phyloP scores from a whole-genome alignment of 2,113 vertebrate species.

The Microtus oregoni region DNA sequence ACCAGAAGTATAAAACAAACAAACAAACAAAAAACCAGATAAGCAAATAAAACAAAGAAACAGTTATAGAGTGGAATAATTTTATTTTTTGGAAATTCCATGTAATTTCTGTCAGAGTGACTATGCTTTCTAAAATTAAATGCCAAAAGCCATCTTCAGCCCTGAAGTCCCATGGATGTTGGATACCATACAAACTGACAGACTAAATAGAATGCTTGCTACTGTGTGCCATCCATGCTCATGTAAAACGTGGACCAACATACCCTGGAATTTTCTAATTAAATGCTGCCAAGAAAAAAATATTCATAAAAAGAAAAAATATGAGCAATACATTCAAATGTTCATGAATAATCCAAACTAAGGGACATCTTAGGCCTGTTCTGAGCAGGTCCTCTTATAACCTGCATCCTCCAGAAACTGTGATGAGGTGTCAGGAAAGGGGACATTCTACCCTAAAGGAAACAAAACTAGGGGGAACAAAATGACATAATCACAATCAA shows the following conservation, averaged over 20 bases:
- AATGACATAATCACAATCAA: not conserved
- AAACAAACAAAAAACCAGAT: too few relatives aligned
- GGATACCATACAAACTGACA: not conserved
- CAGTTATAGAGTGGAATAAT: not conserved
- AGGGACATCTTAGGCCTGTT: not conserved
- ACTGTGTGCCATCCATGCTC: not conserved
- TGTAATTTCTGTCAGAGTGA: not conserved
- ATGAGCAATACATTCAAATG: not conserved
- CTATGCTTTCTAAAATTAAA: not conserved
- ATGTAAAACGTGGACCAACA: not conserved
- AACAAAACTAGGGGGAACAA: too few relatives aligned
- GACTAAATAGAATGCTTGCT: not conserved
- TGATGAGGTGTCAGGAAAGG: not conserved
- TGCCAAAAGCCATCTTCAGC: not conserved
- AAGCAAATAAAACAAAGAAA: too few relatives aligned
- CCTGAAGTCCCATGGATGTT: not conserved
- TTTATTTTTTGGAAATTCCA: not conserved
- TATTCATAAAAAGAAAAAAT: not conserved
- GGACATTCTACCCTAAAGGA: not conserved
- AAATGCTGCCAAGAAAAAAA: not conserved
- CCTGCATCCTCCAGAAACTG: not conserved
- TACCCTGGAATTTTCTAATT: not conserved
- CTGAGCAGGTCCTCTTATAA: not conserved
- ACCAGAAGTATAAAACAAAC: not conserved
- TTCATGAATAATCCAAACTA: not conserved